Conservation (phyloP, 2,888 invertebrate genomes). For the Copidosoma aretas region DNA sequence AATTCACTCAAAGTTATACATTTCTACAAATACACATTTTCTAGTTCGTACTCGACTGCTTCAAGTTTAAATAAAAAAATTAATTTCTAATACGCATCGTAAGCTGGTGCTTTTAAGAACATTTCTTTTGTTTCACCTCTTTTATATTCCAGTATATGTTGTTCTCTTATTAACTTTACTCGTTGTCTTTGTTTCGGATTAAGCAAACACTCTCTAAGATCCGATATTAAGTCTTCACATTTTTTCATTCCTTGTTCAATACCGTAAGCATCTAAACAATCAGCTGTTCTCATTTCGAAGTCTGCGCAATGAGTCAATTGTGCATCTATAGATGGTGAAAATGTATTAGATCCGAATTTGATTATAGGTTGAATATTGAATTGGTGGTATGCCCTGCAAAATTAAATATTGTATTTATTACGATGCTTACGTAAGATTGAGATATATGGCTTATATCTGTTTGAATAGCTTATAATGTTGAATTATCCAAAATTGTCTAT, state of each 20-base stretch:
- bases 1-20: too few species aligned
- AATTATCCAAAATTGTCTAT: too few species aligned
- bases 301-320: constrained; percentile 65
- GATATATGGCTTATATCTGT: too few species aligned
- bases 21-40: too few species aligned
- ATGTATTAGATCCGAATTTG: constrained; percentile 15
- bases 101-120: constrained; percentile 28
- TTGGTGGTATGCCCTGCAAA: constrained; percentile 22
- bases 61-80: too few species aligned
- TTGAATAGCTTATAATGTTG: too few species aligned
- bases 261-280: constrained; percentile 84
- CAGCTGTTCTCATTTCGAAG: constrained; percentile 74
- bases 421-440: too few species aligned
- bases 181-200: constrained; percentile 69
- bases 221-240: constrained; percentile 70
- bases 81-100: constrained; percentile 35
- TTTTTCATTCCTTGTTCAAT: constrained; percentile 69
- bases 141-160: constrained; percentile 69
- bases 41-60: too few species aligned
- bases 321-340: constrained; percentile 14
- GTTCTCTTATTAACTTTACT: constrained; percentile 68
- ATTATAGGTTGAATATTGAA: constrained; percentile 17
- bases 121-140: constrained; percentile 65
- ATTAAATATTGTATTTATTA: too few species aligned
- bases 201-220: constrained; percentile 75